Base-by-base conservation (phyloP, 1,140 invertebrate species). In the Luehdorfia chinensis region DNA sequence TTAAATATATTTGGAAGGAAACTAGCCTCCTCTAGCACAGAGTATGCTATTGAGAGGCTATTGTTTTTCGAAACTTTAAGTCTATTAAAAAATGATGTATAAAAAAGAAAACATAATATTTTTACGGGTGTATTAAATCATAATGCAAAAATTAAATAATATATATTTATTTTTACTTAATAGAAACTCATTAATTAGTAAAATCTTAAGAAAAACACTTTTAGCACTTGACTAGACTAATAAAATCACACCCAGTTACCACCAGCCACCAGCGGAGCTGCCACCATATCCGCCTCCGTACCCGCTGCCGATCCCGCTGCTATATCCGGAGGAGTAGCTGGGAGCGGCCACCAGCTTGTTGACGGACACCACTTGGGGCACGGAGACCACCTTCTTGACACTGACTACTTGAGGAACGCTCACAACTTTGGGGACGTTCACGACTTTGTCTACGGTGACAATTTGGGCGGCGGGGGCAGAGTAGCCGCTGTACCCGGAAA, bases 321-420 rank as follows among this genome's bases (percentile, higher is more conserved):
- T 19, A 19, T 27, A 47, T 33, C 53, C 47, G 5, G 55, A 48
- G 9, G 16, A 21, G 27, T 52, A 47, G 55, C 56, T 51, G 45
- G 50, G 57, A 16, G 64, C 52, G 6, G 54, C 48, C 4, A 75
- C 70, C 7, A 79, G 51, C 25, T 66, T 66, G 56, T 77, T 72
- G 7, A 72, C 70, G 12, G 72, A 59, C 27, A 80, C 66, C 8
- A 75, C 57, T 32, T 74, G 59, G 0, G 75, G 75, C 25, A 65
- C 70, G 13, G 59, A 60, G 2, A 32, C 45, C 5, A 76, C 36
- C 44, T 74, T 74, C 44, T 66, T 66, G 7, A 69, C 57, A 11
- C 62, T 48, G 2, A 78, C 65, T 5, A 78, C 59, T 70, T 78
- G 61, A 12, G 31, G 14, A 16, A 44, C 19, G 8, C 9, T 6